Conservation (phyloP, 2,113 vertebrate species). For the Bos javanicus region DNA sequence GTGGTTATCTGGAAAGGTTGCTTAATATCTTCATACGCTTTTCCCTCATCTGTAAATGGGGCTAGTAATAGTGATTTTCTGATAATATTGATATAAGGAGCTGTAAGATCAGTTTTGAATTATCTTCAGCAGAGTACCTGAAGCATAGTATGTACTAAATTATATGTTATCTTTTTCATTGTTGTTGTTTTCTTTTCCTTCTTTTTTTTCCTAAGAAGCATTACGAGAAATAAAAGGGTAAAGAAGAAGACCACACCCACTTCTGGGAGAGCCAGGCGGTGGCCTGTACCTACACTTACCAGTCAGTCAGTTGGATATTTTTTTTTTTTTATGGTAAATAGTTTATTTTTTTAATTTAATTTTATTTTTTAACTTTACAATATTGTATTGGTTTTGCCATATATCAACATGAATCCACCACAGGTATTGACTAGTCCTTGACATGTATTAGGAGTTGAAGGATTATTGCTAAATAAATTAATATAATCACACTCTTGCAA, state of each 20-base stretch:
- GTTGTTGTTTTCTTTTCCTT: background rate
- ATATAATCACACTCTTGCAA: background rate
- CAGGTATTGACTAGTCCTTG: background rate
- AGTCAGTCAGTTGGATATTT: background rate
- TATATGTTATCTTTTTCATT: background rate
- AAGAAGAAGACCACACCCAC: background rate
- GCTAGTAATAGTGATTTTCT: background rate
- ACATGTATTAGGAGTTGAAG: background rate
- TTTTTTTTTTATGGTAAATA: background rate
- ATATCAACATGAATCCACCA: too few species aligned
- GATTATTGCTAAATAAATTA: background rate
- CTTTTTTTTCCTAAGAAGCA: background rate
- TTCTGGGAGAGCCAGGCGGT: background rate
- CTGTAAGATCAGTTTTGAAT: background rate
- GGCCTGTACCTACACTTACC: background rate
- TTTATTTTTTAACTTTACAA: too few species aligned
- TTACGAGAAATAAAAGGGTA: background rate
- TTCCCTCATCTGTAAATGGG: background rate
- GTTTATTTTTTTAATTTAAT: too few species aligned
- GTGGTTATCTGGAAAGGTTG: background rate
- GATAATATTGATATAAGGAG: background rate
- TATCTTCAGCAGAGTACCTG: too few species aligned
- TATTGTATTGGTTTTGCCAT: too few species aligned
- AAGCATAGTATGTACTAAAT: background rate
- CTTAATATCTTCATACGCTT: background rate